These are phyloP conservation scores for Mus pahari DNA, from an alignment of 2,113 vertebrate genomes.

Conservation along the genomic window DNA sequence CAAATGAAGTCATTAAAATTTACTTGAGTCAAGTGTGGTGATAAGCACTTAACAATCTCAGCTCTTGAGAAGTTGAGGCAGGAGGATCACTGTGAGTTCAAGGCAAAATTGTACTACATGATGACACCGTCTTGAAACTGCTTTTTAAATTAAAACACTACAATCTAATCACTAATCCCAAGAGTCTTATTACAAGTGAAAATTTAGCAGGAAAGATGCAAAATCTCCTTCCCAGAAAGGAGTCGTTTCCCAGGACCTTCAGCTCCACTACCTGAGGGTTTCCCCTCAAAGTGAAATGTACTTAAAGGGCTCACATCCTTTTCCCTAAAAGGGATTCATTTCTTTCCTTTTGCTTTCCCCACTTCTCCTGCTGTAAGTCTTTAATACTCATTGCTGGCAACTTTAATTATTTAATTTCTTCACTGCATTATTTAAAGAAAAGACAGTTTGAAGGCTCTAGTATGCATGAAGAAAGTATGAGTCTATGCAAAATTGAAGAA, in stretches of 20 bases:
- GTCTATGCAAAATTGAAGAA: constrained; percentile 57
- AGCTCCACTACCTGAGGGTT: background rate
- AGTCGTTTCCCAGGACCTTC: background rate
- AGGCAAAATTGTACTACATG: background rate
- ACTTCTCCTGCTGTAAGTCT: constrained; percentile 20
- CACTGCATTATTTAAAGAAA: constrained; percentile 76
- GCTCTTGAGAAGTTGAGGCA: background rate
- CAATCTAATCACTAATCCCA: constrained; percentile 36
- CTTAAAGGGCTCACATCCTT: background rate
- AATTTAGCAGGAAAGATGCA: constrained; percentile 38
- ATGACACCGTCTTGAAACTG: background rate
- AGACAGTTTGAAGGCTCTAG: constrained; percentile 32
- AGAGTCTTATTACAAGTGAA: constrained; percentile 29
- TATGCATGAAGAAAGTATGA: constrained; percentile 46
- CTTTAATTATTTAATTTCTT: constrained; percentile 78
- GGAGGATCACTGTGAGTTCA: background rate
- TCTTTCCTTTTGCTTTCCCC: constrained; percentile 21
- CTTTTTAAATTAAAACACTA: constrained; percentile 45
- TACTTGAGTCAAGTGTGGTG: background rate
- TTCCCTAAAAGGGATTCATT: constrained; percentile 23
- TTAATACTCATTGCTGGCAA: constrained; percentile 21
- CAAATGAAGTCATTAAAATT: background rate
- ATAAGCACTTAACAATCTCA: background rate
- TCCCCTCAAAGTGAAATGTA: background rate
- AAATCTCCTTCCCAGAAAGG: constrained; percentile 19